Conservation (phyloP, 2,113 vertebrate genomes). For the Cavia porcellus region DNA sequence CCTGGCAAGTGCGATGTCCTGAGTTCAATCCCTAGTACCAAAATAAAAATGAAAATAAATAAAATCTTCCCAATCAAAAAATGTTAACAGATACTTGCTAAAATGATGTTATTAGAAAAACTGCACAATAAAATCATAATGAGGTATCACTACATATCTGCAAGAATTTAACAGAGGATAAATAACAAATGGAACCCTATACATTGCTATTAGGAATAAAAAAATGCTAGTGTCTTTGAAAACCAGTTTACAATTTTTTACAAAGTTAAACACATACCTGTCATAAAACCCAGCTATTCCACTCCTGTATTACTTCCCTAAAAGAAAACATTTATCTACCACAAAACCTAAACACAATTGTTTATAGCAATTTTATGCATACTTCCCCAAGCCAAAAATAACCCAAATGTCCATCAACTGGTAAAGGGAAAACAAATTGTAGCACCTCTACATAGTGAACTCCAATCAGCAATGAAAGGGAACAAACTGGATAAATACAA, state of each 20-base stretch:
- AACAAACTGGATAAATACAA: slow-evolving; percentile 47
- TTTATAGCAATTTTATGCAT: slow-evolving; percentile 30
- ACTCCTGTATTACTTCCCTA: slow-evolving; percentile 14
- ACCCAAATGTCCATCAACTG: not conserved
- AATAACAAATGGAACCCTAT: not conserved
- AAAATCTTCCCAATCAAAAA: not conserved
- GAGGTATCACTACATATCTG: not conserved
- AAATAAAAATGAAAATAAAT: too few relatives aligned
- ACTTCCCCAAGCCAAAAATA: slow-evolving; percentile 14
- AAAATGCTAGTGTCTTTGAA: slow-evolving; percentile 10
- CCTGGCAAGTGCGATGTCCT: too few relatives aligned
- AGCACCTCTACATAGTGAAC: not conserved
- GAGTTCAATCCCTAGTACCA: too few relatives aligned
- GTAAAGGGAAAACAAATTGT: not conserved
- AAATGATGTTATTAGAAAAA: slow-evolving; percentile 44
- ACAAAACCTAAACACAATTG: slow-evolving; percentile 22
- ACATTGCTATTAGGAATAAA: slow-evolving; percentile 4
- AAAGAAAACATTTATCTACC: not conserved
- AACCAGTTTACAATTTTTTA: slow-evolving; percentile 27
- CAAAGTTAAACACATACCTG: slow-evolving; percentile 2
- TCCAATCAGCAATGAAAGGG: slow-evolving; percentile 32
- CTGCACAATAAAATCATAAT: slow-evolving; percentile 37
- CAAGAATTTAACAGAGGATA: not conserved
- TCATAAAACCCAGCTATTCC: not conserved
- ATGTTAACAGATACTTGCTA: not conserved